phyloP scores from a whole-genome alignment of 1,140 invertebrate genomes.

The Conopomorpha cramerella region DNA sequence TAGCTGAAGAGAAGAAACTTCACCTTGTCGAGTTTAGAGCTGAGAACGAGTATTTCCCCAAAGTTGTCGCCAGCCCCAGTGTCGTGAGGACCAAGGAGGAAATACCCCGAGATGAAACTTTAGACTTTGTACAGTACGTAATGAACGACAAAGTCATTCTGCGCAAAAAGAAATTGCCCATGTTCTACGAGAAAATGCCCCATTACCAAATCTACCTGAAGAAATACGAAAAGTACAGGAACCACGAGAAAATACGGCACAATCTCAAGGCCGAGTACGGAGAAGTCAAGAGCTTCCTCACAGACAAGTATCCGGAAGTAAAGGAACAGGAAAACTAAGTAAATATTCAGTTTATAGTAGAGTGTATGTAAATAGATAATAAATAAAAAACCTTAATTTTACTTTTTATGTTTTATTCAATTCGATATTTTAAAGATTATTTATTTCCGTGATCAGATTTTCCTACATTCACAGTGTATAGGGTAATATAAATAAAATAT shows the following conservation, averaged over 20 bases:
- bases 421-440: constrained; percentile 11
- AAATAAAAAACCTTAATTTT: too few relatives aligned
- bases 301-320: constrained; percentile 74
- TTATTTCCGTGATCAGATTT: too few relatives aligned
- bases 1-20: constrained; percentile 87
- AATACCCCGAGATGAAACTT: constrained; percentile 68
- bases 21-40: constrained; percentile 87
- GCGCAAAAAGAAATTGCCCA: constrained; percentile 66
- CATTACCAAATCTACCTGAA: constrained; percentile 69
- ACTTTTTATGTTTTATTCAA: too few relatives aligned
- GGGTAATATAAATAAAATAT: too few relatives aligned
- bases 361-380: too few relatives aligned
- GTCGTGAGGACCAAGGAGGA: constrained; percentile 64
- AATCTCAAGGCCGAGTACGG: constrained; percentile 72
- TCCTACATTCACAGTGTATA: too few relatives aligned
- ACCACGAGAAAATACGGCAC: constrained; percentile 68
- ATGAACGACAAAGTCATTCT: constrained; percentile 75
- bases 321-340: constrained; percentile 25
- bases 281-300: constrained; percentile 72
- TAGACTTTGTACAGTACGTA: constrained; percentile 80
- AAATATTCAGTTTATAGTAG: too few relatives aligned
- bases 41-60: constrained; percentile 77
- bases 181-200: constrained; percentile 70
- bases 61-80: constrained; percentile 82
- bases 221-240: constrained; percentile 70